phyloP scores from a whole-genome alignment of 1,140 invertebrate species.

The Hylyphantes graminicola region DNA sequence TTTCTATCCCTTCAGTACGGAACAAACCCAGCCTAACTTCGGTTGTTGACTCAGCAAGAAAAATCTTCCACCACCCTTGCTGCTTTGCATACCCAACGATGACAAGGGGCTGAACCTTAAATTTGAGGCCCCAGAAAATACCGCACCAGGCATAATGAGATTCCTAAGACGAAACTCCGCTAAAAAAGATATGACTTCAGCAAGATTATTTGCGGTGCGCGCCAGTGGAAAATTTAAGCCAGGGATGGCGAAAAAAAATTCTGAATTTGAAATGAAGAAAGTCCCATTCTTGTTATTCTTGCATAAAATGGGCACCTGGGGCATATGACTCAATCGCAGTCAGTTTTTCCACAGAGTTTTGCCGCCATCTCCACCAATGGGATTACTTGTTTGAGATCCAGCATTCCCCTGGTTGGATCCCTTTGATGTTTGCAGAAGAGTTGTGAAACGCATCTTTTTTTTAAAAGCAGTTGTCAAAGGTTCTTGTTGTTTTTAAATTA shows the following conservation, averaged over 20 bases:
- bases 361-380: conserved; percentile 40
- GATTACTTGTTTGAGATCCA: conserved; percentile 43
- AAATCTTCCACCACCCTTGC: conserved; percentile 45
- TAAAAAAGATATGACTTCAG: conserved; percentile 54
- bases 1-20: conserved; percentile 7
- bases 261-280: conserved; percentile 55
- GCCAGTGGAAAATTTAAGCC: conserved; percentile 50
- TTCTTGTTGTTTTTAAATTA: background rate
- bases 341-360: conserved; percentile 39
- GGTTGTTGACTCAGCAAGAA: conserved; percentile 50
- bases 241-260: conserved; percentile 5
- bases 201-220: conserved; percentile 51
- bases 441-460: conserved; percentile 19
- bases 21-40: conserved; percentile 15
- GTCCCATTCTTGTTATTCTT: conserved; percentile 57
- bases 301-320: conserved; percentile 59
- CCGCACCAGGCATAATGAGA: conserved; percentile 47
- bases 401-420: conserved; percentile 24
- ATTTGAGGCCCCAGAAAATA: conserved; percentile 33
- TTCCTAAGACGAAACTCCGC: conserved; percentile 26
- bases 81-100: conserved; percentile 53
- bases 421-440: conserved; percentile 42
- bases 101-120: conserved; percentile 39
- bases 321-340: conserved; percentile 54
- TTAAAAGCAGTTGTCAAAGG: conserved; percentile 17